These are phyloP conservation scores for Ptychochromis oligacanthus DNA, from an alignment of 2,113 vertebrate genomes.

Conservation along the genomic window DNA sequence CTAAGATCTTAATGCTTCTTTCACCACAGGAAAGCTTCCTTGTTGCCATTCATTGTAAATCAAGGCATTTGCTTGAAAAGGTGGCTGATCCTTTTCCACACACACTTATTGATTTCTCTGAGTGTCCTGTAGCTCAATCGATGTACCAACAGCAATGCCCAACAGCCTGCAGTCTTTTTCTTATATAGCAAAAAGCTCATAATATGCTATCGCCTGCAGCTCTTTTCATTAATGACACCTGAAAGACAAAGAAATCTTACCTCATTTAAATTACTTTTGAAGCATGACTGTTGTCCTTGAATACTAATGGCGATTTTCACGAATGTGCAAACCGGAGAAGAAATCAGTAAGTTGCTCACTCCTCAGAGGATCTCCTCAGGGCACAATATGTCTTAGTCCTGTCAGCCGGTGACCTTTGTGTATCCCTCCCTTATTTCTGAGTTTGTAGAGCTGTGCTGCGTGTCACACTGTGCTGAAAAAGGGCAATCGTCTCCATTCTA, in stretches of 20 bases:
- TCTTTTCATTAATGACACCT: conserved; percentile 54
- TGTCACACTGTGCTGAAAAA: conserved; percentile 56
- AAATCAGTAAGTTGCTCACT: conserved; percentile 64
- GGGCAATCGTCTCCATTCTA: conserved; percentile 63
- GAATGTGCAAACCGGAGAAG: conserved; percentile 34
- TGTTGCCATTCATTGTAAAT: conserved; percentile 22
- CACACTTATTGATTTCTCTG: conserved; percentile 36
- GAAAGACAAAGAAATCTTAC: conserved; percentile 52
- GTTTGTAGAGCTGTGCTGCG: conserved; percentile 60
- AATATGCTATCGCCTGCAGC: conserved; percentile 35
- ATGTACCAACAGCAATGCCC: conserved; percentile 47
- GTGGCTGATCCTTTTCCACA: conserved; percentile 37
- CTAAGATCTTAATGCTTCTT: neutral
- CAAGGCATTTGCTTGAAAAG: conserved; percentile 38
- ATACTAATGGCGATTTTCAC: conserved; percentile 49
- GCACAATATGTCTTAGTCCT: conserved; percentile 70
- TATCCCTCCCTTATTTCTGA: conserved; percentile 66
- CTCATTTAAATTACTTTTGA: conserved; percentile 58
- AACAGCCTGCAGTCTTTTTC: neutral
- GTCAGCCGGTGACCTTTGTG: conserved; percentile 76
- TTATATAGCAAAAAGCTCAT: conserved; percentile 18
- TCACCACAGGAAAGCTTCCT: neutral
- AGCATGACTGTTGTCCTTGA: conserved; percentile 66
- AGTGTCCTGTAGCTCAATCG: conserved; percentile 30
- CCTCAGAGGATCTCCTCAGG: conserved; percentile 64